A percentile compares a stretch with the other conserved stretches of the same genome.
Conservation (phyloP, 2,888 invertebrate genomes). For the Melanostoma mellinum region DNA sequence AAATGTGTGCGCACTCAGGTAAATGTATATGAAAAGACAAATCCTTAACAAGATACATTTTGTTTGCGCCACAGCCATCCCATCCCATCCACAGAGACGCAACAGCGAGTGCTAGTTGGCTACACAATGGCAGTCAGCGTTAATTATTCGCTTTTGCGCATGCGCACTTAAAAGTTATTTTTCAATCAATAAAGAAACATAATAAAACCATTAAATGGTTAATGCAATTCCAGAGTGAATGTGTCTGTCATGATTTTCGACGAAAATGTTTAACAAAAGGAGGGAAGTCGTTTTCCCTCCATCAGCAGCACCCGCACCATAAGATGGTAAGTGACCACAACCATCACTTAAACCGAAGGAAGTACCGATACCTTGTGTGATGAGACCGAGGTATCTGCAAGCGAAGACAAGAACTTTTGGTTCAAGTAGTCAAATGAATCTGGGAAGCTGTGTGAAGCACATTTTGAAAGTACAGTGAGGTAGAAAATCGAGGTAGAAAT, state of each 20-base stretch:
- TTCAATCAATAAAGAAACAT: conserved; percentile 74
- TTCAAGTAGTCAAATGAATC: conserved; percentile 37
- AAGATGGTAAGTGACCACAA: conserved; percentile 31
- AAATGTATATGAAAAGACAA: conserved; percentile 39
- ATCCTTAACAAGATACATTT: conserved; percentile 62
- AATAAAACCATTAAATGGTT: conserved; percentile 75
- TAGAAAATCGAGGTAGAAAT: conserved; percentile 14
- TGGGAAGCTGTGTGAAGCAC: conserved; percentile 26
- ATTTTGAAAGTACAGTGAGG: conserved; percentile 29
- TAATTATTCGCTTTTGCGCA: conserved; percentile 70
- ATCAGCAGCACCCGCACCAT: conserved; percentile 54
- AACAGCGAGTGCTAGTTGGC: conserved; percentile 20
- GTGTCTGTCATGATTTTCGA: conserved; percentile 73
- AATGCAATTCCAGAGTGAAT: conserved; percentile 75
- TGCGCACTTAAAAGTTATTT: conserved; percentile 72
- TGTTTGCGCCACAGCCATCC: conserved; percentile 21
- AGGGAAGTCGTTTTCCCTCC: conserved; percentile 39
- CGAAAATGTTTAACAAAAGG: conserved; percentile 68
- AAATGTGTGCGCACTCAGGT: conserved; percentile 48
- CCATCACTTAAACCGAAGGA: conserved; percentile 48
- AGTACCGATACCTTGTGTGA: conserved; percentile 27
- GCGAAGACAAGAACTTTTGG: conserved; percentile 37
- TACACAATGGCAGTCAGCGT: conserved; percentile 59
- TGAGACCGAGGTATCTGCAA: conserved; percentile 13
- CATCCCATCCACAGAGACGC: neutral